Base-by-base conservation (phyloP, 2,797 vertebrate genomes). In the Hapalemur alaotrensis region DNA sequence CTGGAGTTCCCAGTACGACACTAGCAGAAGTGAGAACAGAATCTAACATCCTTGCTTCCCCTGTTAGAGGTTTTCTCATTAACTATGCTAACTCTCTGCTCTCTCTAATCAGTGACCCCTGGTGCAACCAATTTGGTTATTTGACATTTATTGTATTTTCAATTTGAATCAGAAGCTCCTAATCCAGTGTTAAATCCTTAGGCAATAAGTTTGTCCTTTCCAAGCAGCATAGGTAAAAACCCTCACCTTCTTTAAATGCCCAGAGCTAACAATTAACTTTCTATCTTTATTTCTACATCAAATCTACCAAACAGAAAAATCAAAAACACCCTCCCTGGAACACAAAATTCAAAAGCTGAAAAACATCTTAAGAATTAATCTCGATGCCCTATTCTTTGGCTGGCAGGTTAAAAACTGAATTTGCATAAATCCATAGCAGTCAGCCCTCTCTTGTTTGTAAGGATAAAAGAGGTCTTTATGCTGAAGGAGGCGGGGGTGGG, bases 211-310 rank as follows among this genome's bases (percentile, higher is more conserved):
- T 48, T 93, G 86, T 96, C 89, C 76, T 95, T 96, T 94, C 79
- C 85, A 87, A 95, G 65, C 83, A 93, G 57, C 11, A 22, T 91
- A 57, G 46, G 70, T 72, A 85, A 94, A 95, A 94, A 72, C 81
- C 57, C 38, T 97, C 48, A 90, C 83, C 82, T 94, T 78, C 69
- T 89, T 86, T 92, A 76, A 97, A 88, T 89, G 80, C 95, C 96
- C 94, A 97, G 78, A 96, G 91, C 88, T 96, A 97, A 95, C 91
- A 93, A 97, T 98, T 95, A 97, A 93, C 83, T 96, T 97, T 91
- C 89, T 63, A 91, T 96, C 89, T 97, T 97, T 95, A 94, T 90
- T 81, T 95, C 93, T 97, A 63, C 48, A 90, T 96, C 85, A 84
- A 89, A 97, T 93, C 72, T 96, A 89, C 92, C 96, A 94, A 97